Evolutionary conservation across 2,797 vertebrate genomes (phyloP).

Genomic region (Coranthus polyacanthus): DNA sequence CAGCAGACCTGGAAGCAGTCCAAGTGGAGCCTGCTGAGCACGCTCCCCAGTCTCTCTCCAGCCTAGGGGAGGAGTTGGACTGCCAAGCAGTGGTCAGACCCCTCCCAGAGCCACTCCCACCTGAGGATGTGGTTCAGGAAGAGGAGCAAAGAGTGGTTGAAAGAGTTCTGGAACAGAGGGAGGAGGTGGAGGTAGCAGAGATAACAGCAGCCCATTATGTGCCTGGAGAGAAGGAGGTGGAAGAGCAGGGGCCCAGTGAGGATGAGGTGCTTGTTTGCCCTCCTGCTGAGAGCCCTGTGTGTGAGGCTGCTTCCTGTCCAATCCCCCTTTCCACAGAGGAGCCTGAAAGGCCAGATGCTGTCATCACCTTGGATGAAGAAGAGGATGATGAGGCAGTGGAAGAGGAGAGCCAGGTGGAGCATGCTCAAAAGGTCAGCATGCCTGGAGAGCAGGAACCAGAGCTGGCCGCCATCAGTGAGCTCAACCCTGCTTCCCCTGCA

Average conservation of each 20-base stretch:
- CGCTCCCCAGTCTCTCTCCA: slow-evolving; percentile 87
- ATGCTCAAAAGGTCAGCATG: slow-evolving; percentile 67
- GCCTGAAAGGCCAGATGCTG: slow-evolving; percentile 67
- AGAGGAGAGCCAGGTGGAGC: slow-evolving; percentile 67
- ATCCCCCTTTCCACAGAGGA: slow-evolving; percentile 69
- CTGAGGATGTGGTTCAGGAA: slow-evolving; percentile 67
- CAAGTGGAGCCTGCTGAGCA: slow-evolving; percentile 88
- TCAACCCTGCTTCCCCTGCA: slow-evolving; percentile 68
- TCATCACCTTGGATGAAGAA: slow-evolving; percentile 79
- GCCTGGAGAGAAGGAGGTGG: slow-evolving; percentile 64
- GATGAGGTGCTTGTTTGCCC: slow-evolving; percentile 78
- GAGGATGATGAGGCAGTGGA: slow-evolving; percentile 65
- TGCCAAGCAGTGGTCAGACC: slow-evolving; percentile 79
- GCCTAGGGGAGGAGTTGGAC: slow-evolving; percentile 79
- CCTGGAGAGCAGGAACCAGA: slow-evolving; percentile 68
- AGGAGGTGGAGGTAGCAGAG: slow-evolving; percentile 60
- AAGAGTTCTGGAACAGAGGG: slow-evolving; percentile 61
- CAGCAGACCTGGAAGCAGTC: slow-evolving; percentile 90
- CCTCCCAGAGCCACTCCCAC: slow-evolving; percentile 71
- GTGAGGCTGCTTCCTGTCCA: slow-evolving; percentile 72
- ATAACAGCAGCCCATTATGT: slow-evolving; percentile 69
- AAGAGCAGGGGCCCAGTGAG: slow-evolving; percentile 58
- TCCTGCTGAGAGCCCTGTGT: slow-evolving; percentile 69
- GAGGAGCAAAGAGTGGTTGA: slow-evolving; percentile 56
- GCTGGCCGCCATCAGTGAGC: slow-evolving; percentile 64